Evolutionary conservation across 2,888 invertebrate genomes (phyloP), one percentile per base, ranked within the genome.

Genomic region (Sturmia bella): DNA sequence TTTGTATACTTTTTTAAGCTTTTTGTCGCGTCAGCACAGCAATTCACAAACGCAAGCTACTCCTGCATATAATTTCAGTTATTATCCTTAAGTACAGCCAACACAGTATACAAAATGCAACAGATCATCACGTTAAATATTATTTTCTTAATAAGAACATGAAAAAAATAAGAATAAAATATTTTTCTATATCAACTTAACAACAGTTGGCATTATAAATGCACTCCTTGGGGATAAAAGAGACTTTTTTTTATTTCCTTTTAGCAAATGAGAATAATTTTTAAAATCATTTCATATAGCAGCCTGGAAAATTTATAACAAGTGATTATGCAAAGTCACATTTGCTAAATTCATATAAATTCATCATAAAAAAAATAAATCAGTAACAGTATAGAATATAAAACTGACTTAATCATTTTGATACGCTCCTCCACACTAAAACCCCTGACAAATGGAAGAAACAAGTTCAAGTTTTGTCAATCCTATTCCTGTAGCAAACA

Each of bases 31-130:
- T 87, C 87, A 87, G 86, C 87, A 82, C 48, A 68, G 64, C 82
- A 85, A 88, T 88, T 87, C 87, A 86, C 88, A 88, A 87, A 86
- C 86, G 83, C 85, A 85, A 87, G 87, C 86, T 85, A 85, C 78
- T 78, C 19, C 37, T 66, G 74, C 82, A 75, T 66, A 82, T 82
- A 77, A 82, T 82, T 82, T 82, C 57, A 48, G 64, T 66, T 82
- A 82, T 82, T 82, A 82, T 82, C 78, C 82, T 82, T 78, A 78
- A 78, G 74, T 78, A 78, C 52, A 32, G 15, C 68, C 61, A 63
- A 21, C 59, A 43, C 5, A 13, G 21, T 17, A 41, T 52, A 75
- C 27, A 68, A 66, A 63, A 9, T 77, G 56, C 37, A 48, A 45
- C 59, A 78, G 54, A 78, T 78, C 78, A 82, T 78, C 82, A 78